phyloP scores from a whole-genome alignment of 2,797 vertebrate species.

The Phyllotis vaccarum region DNA sequence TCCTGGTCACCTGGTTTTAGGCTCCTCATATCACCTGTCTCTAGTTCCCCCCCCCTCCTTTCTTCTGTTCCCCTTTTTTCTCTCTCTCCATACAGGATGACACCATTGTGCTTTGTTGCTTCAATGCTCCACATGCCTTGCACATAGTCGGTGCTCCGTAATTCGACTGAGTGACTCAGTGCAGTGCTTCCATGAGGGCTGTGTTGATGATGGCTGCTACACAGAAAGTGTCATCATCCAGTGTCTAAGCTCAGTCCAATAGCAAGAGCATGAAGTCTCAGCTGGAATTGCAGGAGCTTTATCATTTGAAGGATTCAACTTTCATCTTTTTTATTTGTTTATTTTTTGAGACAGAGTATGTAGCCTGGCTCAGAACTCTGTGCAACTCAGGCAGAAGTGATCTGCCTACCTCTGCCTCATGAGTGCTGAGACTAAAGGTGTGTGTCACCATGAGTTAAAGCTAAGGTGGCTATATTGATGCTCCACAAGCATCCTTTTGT shows the following conservation, averaged over 20 bases:
- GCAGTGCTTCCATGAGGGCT: background rate
- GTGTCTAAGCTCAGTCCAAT: conserved; percentile 40
- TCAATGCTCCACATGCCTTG: background rate
- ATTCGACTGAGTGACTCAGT: background rate
- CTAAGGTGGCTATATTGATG: background rate
- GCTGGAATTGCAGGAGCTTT: conserved; percentile 7
- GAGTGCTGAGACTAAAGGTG: background rate
- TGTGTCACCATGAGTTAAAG: background rate
- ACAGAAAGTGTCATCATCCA: conserved; percentile 36
- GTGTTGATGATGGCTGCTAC: background rate
- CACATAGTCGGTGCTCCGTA: background rate
- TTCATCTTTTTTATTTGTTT: conserved; percentile 1
- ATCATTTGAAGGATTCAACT: conserved; percentile 17
- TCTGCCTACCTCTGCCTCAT: background rate
- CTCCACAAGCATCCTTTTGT: background rate
- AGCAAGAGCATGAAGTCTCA: conserved; percentile 40
- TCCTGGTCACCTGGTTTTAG: background rate
- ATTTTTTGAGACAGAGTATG: background rate
- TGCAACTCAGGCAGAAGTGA: background rate
- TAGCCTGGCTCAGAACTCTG: background rate
- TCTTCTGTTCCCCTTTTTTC: no score
- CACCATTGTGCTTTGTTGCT: background rate
- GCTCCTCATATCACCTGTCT: no score
- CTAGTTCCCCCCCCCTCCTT: background rate
- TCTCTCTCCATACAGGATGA: background rate